Evolutionary conservation across 2,797 vertebrate species (phyloP).

Genomic region (Etheostoma nigrum): DNA sequence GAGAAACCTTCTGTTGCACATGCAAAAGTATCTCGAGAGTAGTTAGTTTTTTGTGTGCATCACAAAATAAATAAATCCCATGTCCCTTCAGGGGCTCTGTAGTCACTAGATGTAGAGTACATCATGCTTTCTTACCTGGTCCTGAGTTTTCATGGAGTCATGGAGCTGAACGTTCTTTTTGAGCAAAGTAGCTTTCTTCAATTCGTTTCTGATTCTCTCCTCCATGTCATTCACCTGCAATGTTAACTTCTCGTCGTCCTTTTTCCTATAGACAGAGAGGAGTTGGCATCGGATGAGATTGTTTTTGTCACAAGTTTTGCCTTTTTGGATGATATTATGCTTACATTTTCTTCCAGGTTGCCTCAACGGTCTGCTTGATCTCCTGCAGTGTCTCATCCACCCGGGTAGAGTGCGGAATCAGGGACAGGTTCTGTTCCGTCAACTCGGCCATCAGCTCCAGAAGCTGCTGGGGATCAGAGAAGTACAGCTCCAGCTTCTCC

Average conservation of each 20-base stretch:
- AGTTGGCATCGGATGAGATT: not conserved
- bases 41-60: too few relatives aligned
- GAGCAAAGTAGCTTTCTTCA: slow-evolving; percentile 77
- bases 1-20: too few relatives aligned
- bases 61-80: too few relatives aligned
- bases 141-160: slow-evolving; percentile 74
- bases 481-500: slow-evolving; percentile 86
- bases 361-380: slow-evolving; percentile 72
- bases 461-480: slow-evolving; percentile 87
- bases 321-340: slow-evolving; percentile 28
- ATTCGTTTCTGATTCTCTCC: slow-evolving; percentile 75
- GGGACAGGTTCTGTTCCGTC: slow-evolving; percentile 87
- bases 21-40: too few relatives aligned
- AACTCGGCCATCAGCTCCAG: slow-evolving; percentile 81
- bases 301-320: not conserved
- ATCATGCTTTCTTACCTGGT: slow-evolving; percentile 80
- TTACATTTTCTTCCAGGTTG: slow-evolving; percentile 81
- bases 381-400: slow-evolving; percentile 82
- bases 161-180: slow-evolving; percentile 83
- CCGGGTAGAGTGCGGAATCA: slow-evolving; percentile 84
- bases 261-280: slow-evolving; percentile 76
- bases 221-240: slow-evolving; percentile 75
- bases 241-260: slow-evolving; percentile 80
- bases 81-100: too few relatives aligned
- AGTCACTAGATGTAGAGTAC: too few relatives aligned